Conservation (phyloP, 2,113 vertebrate species). For the Bufo bufo region DNA sequence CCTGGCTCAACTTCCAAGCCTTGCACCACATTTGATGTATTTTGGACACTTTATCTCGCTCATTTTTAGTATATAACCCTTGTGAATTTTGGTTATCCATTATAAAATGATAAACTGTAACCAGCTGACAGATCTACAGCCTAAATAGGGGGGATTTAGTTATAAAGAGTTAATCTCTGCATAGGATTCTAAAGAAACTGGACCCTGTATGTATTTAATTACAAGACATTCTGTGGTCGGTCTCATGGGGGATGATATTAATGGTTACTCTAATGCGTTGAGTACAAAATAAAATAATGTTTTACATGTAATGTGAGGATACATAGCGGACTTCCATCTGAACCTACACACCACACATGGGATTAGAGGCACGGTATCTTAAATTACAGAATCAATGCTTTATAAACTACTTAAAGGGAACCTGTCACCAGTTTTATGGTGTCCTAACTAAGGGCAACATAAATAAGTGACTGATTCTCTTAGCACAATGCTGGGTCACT, state of each 20-base stretch:
- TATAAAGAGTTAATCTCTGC: background rate
- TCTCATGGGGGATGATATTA: background rate
- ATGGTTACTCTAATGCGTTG: background rate
- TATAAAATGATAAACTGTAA: too few relatives aligned
- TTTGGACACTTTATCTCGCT: too few relatives aligned
- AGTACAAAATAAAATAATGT: background rate
- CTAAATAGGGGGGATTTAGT: background rate
- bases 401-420: too few relatives aligned
- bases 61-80: too few relatives aligned
- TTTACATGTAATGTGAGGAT: background rate
- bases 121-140: too few relatives aligned
- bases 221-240: background rate
- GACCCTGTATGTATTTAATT: constrained; percentile 7
- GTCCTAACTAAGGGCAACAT: too few relatives aligned
- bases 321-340: background rate
- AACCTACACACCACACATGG: background rate
- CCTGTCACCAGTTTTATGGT: too few relatives aligned
- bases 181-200: background rate
- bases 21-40: too few relatives aligned
- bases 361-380: background rate
- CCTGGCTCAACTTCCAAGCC: too few relatives aligned
- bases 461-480: too few relatives aligned
- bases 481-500: too few relatives aligned
- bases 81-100: too few relatives aligned
- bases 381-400: background rate